A percentile compares a stretch with the other conserved stretches of the same genome.
These are phyloP conservation scores for Aspidoscelis tigris DNA, from an alignment of 2,113 vertebrate species.

Conservation along the genomic window DNA sequence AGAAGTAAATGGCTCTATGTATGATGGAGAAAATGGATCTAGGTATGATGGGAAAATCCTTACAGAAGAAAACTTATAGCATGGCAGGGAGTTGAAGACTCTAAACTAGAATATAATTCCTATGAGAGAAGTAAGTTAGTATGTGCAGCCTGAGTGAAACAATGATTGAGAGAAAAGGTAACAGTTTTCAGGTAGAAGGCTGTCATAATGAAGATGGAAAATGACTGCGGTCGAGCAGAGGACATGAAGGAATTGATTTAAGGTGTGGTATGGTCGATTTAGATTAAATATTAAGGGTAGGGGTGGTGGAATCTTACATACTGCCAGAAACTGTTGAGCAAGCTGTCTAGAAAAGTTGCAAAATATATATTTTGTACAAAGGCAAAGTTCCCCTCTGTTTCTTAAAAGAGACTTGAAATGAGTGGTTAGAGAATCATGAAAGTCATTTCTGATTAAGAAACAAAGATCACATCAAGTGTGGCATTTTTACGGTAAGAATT, in stretches of 20 bases:
- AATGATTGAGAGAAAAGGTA: conserved; percentile 21
- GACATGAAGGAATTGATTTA: conserved; percentile 30
- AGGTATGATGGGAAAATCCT: neutral
- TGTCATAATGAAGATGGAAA: conserved; percentile 38
- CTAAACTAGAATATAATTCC: neutral
- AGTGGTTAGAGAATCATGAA: neutral
- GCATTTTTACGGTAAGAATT: neutral
- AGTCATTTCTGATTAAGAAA: neutral
- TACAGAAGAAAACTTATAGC: neutral
- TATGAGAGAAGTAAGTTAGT: neutral
- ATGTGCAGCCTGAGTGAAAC: conserved; percentile 8
- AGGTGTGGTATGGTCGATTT: conserved; percentile 16
- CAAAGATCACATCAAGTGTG: neutral
- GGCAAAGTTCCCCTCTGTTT: neutral
- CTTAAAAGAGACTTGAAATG: neutral
- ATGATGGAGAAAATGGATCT: neutral
- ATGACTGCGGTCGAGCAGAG: conserved; percentile 4
- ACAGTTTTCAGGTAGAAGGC: conserved; percentile 19
- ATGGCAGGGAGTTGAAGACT: neutral
- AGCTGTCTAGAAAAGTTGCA: neutral
- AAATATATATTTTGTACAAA: neutral
- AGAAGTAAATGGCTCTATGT: neutral
- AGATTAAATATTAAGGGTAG: conserved; percentile 27
- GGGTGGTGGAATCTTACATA: neutral
- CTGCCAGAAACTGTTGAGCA: conserved; percentile 17